These are phyloP conservation scores for Rotaria socialis DNA, from an alignment of 2,888 invertebrate genomes.

Conservation along the genomic window DNA sequence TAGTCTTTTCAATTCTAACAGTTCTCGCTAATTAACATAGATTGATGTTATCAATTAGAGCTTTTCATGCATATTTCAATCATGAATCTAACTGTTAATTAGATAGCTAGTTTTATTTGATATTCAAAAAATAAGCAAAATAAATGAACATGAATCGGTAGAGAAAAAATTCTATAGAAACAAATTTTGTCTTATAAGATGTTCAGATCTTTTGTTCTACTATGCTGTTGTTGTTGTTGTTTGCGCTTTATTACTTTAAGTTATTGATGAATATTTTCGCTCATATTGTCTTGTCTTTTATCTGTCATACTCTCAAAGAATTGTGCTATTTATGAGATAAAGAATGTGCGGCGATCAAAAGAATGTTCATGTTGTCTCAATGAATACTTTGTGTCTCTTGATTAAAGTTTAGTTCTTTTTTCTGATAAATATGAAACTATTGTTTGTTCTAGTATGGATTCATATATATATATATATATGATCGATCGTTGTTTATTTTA, in stretches of 20 bases:
- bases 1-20: background rate
- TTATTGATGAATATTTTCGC: conserved; percentile 1
- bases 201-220: background rate
- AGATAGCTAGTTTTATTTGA: background rate
- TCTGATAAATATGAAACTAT: no score
- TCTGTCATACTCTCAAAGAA: background rate
- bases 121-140: background rate
- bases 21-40: background rate
- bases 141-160: background rate
- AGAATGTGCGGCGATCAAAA: background rate
- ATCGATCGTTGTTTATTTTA: background rate
- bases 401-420: no score
- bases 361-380: background rate
- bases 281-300: background rate
- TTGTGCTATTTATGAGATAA: background rate
- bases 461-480: no score
- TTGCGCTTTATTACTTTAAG: background rate
- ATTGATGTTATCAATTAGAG: background rate
- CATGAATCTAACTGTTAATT: background rate
- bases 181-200: background rate
- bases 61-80: background rate
- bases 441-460: no score
- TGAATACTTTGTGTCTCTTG: background rate
- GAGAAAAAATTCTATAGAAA: background rate
- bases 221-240: background rate